A percentile compares a stretch with the other conserved stretches of the same genome.
Conservation (phyloP, 2,113 vertebrate genomes). For the Brachirus orientalis region DNA sequence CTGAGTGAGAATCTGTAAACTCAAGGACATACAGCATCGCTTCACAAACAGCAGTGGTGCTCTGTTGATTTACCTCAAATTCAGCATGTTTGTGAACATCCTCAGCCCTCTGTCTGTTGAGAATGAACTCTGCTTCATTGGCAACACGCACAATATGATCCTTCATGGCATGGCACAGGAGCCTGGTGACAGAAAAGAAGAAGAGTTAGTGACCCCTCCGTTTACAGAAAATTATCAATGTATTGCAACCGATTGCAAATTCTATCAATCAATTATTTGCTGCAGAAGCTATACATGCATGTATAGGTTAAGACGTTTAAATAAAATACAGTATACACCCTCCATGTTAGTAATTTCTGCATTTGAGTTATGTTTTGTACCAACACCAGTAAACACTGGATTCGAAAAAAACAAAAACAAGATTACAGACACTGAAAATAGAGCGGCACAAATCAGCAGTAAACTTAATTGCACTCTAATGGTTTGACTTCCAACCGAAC, state of each 20-base stretch:
- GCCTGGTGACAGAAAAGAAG: conserved; percentile 72
- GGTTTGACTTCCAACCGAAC: conserved; percentile 34
- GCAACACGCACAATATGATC: conserved; percentile 98
- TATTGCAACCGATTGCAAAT: neutral
- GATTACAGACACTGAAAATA: conserved; percentile 21
- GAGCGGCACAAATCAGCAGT: conserved; percentile 22
- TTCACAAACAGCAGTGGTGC: too few relatives aligned
- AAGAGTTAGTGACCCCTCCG: neutral
- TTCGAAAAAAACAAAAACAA: neutral
- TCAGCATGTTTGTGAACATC: conserved; percentile 99
- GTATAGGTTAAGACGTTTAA: too few relatives aligned
- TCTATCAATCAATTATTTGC: neutral
- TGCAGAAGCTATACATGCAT: too few relatives aligned
- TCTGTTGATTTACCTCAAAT: conserved; percentile 91
- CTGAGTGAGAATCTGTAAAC: neutral
- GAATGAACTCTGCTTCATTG: conserved; percentile 98
- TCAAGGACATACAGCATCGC: too few relatives aligned
- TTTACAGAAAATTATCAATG: neutral
- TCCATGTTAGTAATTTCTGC: too few relatives aligned
- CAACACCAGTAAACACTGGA: neutral
- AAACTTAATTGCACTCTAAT: conserved; percentile 44
- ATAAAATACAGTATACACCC: neutral
- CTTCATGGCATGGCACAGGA: conserved; percentile 98
- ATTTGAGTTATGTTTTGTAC: conserved; percentile 13
- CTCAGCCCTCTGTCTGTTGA: conserved; percentile 96